Evolutionary conservation across 2,888 invertebrate genomes (phyloP), one percentile per base, ranked within the genome.

Genomic region (Watsonalla binaria): DNA sequence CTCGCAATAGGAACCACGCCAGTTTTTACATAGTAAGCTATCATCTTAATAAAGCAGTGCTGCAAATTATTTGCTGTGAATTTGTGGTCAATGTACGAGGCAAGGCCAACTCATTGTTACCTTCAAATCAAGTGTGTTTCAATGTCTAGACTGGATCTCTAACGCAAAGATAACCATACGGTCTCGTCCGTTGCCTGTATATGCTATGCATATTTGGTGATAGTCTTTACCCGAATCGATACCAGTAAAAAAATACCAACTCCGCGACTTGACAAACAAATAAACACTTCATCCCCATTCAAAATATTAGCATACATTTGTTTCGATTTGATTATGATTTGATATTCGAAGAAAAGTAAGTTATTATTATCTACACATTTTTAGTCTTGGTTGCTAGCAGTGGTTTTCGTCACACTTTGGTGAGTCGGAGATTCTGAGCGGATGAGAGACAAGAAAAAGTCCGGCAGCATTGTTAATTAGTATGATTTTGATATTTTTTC

Each of bases 11-110:
- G 75, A 71, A 73, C 15, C 14, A 37, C 5, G 67, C 56, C 51
- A 59, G 78, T 82, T 83, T 83, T 82, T 81, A 66, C 62, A 45
- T 11, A 34, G 35, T 60, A 53, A 63, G 64, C 74, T 74, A 79
- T 78, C 75, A 78, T 80, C 78, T 78, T 78, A 80, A 83, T 82
- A 81, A 80, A 76, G 73, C 71, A 70, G 69, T 75, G 73, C 71
- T 78, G 76, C 73, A 76, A 78, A 81, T 73, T 72, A 77, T 81
- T 80, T 82, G 75, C 76, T 78, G 70, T 74, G 70, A 68, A 60
- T 68, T 63, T 56, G 73, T 76, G 82, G 78, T 77, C 82, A 82
- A 78, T 66, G 82, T 54, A 81, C 83, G 75, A 64, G 59, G 68
- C 82, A 82, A 84, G 83, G 83, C 73, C 79, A 80, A 59, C 62